Evolutionary conservation across 2,797 vertebrate species (phyloP), one percentile per base, ranked within the genome.

Genomic region (Sarcoramphus papa): DNA sequence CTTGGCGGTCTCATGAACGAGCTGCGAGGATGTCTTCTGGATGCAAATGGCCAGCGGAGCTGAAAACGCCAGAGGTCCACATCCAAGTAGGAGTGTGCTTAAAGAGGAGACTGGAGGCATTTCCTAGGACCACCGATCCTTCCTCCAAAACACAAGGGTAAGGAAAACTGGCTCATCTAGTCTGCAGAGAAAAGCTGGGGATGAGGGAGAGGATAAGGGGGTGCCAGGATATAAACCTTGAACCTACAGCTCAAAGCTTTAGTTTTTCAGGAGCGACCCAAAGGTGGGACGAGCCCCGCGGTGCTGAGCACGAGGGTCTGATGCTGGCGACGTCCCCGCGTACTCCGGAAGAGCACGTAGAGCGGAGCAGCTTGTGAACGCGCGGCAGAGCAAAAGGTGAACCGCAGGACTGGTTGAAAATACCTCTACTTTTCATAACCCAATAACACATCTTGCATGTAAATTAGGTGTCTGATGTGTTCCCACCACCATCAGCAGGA

Each of bases 401-500:
- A 64, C 65, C 8, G 3, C 78, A 77, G 85, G 88, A 77, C 67
- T 85, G 79, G 41, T 9, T 85, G 92, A 80, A 94, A 94, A 84
- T 37, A 54, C 41, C 56, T 85, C 75, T 70, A 12, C 59, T 94
- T 97, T 91, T 72, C 89, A 62, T 84, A 95, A 72, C 57, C 57
- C 41, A 75, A 4, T 17, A 87, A 82, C 76, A 14, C 0, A 0
- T 83, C 69, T 74, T 85, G 76, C 80, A 80, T 90, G 96, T 85
- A 95, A 95, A 92, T 91, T 7, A 91, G 47, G 73, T 65, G 82
- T 77, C 79, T 78, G 74, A 48, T 72, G 80, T 19, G 48, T 95
- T 96, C 92, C 91, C 92, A 92, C 59, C 67, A 65, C 76, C 94
- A 90, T 96, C 96, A 94, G 95, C 95, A 92, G 88, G 92, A 96